Conservation (phyloP, 2,113 vertebrate species). For the Coptodon bakossiorum region DNA sequence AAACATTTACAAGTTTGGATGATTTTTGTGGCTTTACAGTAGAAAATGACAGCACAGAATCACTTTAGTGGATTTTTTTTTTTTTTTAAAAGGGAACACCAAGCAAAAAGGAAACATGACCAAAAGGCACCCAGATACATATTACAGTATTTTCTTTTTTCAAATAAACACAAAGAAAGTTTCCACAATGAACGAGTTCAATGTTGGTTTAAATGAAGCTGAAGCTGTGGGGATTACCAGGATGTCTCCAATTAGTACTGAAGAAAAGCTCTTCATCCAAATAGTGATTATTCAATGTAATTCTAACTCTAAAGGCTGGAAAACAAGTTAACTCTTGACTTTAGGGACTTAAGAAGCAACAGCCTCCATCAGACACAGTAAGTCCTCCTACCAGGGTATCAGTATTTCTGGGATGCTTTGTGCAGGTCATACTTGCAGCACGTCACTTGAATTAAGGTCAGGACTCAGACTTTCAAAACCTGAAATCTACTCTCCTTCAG, state of each 20-base stretch:
- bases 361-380: background rate
- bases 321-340: background rate
- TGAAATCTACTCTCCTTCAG: background rate
- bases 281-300: background rate
- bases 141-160: background rate
- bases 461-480: background rate
- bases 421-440: background rate
- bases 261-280: background rate
- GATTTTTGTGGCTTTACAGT: background rate
- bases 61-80: background rate
- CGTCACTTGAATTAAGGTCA: background rate
- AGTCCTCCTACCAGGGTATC: background rate
- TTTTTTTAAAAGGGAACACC: background rate
- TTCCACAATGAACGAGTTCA: background rate
- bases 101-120: background rate
- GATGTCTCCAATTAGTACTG: background rate
- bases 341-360: background rate
- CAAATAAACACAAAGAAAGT: background rate
- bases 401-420: rapidly evolving
- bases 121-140: background rate
- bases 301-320: background rate
- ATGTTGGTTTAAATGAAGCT: background rate
- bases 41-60: background rate
- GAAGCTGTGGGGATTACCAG: background rate
- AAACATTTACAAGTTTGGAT: background rate